Percentiles rank a stretch among this genome's conserved stretches.
Evolutionary conservation across 2,888 invertebrate genomes (phyloP).

Genomic region (Aricia artaxerxes): DNA sequence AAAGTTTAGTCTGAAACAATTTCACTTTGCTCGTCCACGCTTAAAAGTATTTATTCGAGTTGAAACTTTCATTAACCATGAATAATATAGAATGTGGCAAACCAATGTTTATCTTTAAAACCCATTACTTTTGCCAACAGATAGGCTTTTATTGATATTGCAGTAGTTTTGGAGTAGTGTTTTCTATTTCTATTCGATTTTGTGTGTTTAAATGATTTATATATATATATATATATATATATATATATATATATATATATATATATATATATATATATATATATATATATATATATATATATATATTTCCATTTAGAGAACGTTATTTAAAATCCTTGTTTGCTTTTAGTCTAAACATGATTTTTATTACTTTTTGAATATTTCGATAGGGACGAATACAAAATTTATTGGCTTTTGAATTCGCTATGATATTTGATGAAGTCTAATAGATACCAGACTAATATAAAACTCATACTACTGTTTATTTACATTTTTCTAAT

Average conservation of each 20-base stretch:
- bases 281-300: not conserved
- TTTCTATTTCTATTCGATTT: conserved; percentile 16
- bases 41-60: conserved; percentile 6
- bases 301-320: conserved; percentile 16
- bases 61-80: conserved; percentile 17
- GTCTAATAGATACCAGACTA: no score
- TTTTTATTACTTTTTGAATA: not conserved
- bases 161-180: conserved; percentile 3
- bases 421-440: not conserved
- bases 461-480: no score
- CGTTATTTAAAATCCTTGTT: conserved; percentile 2
- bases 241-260: not conserved
- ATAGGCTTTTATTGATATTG: conserved; percentile 26
- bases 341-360: not conserved
- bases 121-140: conserved; percentile 21
- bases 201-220: conserved; percentile 6
- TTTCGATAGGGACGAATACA: not conserved
- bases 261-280: not conserved
- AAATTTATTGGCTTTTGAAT: not conserved
- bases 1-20: not conserved
- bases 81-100: conserved; percentile 21
- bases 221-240: not conserved
- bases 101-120: conserved; percentile 30
- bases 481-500: no score
- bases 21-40: not conserved